Evolutionary conservation across 2,113 vertebrate species (phyloP).

Genomic region (Pseudorectes ferrugineus): DNA sequence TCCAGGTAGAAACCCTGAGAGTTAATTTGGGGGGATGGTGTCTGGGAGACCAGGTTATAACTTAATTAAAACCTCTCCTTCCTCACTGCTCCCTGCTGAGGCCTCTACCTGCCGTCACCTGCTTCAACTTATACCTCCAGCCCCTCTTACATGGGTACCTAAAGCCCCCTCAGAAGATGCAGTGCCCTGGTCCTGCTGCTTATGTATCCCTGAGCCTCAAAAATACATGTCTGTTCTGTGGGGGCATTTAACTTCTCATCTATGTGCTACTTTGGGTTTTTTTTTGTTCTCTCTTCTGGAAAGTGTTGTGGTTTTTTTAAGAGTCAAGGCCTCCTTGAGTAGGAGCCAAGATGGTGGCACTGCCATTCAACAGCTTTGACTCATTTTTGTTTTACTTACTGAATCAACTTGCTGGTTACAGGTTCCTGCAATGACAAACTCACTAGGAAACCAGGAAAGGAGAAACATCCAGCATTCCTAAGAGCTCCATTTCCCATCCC

Average conservation of each 20-base stretch:
- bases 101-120: background rate
- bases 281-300: background rate
- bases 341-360: background rate
- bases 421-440: background rate
- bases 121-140: no score
- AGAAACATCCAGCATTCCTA: accelerated
- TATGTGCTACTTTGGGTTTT: background rate
- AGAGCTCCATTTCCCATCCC: background rate
- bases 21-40: background rate
- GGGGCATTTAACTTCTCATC: background rate
- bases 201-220: accelerated
- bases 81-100: background rate
- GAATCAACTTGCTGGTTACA: background rate
- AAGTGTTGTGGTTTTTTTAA: background rate
- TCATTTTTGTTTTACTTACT: background rate
- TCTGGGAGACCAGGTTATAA: background rate
- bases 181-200: background rate
- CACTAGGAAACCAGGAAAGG: background rate
- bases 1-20: background rate
- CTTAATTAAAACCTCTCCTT: background rate
- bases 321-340: background rate
- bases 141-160: accelerated
- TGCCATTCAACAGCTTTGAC: background rate
- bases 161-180: background rate
- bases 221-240: accelerated